Evolutionary conservation across 2,888 invertebrate species (phyloP).

Genomic region (Metallyticus violacea): DNA sequence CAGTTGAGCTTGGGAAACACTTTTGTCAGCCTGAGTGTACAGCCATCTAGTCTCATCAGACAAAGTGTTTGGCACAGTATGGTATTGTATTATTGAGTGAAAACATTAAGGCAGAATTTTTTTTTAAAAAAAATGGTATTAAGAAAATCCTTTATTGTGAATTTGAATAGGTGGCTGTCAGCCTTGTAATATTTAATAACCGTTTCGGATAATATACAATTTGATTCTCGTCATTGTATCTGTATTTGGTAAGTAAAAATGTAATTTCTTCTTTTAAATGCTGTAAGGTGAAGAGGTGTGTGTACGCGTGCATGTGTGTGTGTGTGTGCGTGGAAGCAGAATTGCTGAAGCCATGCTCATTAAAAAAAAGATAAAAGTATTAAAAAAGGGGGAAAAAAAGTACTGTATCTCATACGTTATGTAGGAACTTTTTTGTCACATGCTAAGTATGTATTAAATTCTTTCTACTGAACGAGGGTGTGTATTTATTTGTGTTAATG

Average conservation of each 20-base stretch:
- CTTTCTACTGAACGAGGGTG: conserved; percentile 34
- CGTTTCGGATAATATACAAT: conserved; percentile 24
- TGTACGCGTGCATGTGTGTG: too few relatives aligned
- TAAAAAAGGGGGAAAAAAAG: background rate
- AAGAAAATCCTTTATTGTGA: conserved; percentile 20
- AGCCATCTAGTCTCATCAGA: conserved; percentile 27
- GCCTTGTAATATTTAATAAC: conserved; percentile 15
- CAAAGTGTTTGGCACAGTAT: conserved; percentile 28
- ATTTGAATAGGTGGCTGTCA: conserved; percentile 20
- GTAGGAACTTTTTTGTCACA: conserved; percentile 31
- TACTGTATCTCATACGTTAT: conserved; percentile 31
- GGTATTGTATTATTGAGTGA: conserved; percentile 33
- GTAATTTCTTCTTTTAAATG: conserved; percentile 16
- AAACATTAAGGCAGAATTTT: conserved; percentile 16
- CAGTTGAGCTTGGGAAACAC: conserved; percentile 22
- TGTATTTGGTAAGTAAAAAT: conserved; percentile 24
- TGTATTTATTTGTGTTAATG: conserved; percentile 9
- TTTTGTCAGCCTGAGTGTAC: conserved; percentile 24
- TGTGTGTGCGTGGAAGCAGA: background rate
- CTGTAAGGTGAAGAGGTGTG: conserved; percentile 19
- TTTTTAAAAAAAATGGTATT: background rate
- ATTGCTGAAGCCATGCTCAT: conserved; percentile 23
- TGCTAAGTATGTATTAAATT: conserved; percentile 36
- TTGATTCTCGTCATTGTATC: conserved; percentile 25
- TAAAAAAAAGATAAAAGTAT: background rate